Percentiles rank a stretch among this genome's conserved stretches.
Conservation (phyloP, 2,797 vertebrate species). For the Crossoptilon crossoptilon region DNA sequence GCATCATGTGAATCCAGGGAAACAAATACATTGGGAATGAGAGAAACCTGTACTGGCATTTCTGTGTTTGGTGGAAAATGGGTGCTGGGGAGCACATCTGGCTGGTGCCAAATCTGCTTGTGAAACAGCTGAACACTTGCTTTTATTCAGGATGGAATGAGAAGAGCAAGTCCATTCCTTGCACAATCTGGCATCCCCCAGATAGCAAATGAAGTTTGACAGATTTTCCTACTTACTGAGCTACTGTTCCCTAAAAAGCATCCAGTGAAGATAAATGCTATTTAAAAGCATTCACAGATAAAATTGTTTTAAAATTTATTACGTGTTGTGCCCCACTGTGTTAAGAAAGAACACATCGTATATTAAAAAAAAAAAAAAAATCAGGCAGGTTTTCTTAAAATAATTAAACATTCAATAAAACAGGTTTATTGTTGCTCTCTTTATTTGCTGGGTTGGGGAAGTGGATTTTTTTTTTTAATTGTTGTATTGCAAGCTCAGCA, state of each 20-base stretch:
- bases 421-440: not conserved
- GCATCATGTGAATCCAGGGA: not conserved
- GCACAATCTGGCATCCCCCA: not conserved
- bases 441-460: not conserved
- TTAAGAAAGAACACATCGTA: conserved; percentile 44
- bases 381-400: conserved; percentile 54
- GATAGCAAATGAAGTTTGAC: not conserved
- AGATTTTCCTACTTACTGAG: not conserved
- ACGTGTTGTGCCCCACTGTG: conserved; percentile 19
- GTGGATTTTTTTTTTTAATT: not conserved
- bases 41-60: not conserved
- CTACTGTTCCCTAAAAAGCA: conserved; percentile 18
- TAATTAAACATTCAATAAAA: conserved; percentile 40
- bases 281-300: conserved; percentile 53
- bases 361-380: conserved; percentile 66
- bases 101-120: not conserved
- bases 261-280: not conserved
- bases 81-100: not conserved
- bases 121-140: not conserved
- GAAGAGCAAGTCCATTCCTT: not conserved
- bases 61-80: fast-evolving
- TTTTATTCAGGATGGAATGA: not conserved
- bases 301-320: conserved; percentile 73
- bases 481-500: not conserved
- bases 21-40: not conserved